Percentiles rank a stretch among this genome's conserved stretches.
These are phyloP conservation scores for Choloepus hoffmanni DNA, from an alignment of 2,113 vertebrate genomes.

Conservation along the genomic window DNA sequence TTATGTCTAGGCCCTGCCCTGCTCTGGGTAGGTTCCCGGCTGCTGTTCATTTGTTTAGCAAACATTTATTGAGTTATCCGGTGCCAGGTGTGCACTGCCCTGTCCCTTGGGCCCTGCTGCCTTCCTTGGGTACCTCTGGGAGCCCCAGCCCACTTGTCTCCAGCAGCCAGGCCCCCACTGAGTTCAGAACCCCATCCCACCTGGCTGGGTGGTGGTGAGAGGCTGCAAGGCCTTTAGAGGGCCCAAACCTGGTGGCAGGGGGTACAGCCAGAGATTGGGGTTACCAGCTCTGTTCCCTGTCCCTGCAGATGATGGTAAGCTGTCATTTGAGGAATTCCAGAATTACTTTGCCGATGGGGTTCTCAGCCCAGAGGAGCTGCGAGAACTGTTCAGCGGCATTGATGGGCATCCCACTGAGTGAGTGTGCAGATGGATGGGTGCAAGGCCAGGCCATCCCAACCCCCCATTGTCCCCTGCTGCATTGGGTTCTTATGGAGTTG, in stretches of 20 bases:
- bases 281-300: slow-evolving; percentile 22
- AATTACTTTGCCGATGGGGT: slow-evolving; percentile 96
- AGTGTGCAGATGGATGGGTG: slow-evolving; percentile 71
- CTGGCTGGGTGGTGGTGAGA: not conserved
- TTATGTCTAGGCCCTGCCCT: not conserved
- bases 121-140: not conserved
- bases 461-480: slow-evolving; percentile 42
- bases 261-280: not conserved
- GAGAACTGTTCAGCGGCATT: slow-evolving; percentile 94
- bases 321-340: slow-evolving; percentile 98
- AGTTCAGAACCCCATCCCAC: not conserved
- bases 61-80: not conserved
- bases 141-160: not conserved
- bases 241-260: not conserved
- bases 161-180: not conserved
- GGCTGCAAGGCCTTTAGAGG: not conserved
- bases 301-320: slow-evolving; percentile 94
- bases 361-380: slow-evolving; percentile 94
- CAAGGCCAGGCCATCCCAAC: not conserved
- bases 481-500: slow-evolving; percentile 1
- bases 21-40: not conserved
- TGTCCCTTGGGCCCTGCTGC: not conserved
- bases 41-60: not conserved
- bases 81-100: not conserved
- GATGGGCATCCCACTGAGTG: slow-evolving; percentile 94